Evolutionary conservation across 2,797 vertebrate genomes (phyloP).

Genomic region (Centroberyx gerrardi): DNA sequence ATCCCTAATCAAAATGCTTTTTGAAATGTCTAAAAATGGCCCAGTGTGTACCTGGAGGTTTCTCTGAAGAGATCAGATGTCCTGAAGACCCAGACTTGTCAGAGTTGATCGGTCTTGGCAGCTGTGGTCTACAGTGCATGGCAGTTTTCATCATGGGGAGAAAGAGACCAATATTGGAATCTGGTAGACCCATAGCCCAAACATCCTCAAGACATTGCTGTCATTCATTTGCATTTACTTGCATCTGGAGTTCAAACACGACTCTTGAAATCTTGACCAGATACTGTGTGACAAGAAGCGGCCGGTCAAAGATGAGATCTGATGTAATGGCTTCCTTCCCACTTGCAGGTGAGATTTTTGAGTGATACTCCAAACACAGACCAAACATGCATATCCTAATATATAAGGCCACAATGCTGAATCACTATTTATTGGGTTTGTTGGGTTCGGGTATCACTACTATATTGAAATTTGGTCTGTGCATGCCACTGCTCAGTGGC

Average conservation of each 20-base stretch:
- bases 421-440: no score
- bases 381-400: no score
- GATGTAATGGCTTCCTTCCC: no score
- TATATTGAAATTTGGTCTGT: slow-evolving; percentile 12
- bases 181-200: slow-evolving; percentile 19
- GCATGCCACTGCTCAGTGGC: neutral
- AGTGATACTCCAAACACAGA: no score
- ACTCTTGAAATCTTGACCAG: neutral
- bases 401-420: no score
- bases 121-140: slow-evolving; percentile 23
- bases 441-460: no score
- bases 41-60: neutral
- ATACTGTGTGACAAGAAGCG: neutral
- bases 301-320: neutral
- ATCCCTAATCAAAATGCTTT: neutral
- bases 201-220: slow-evolving; percentile 24
- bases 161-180: slow-evolving; percentile 21
- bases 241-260: slow-evolving; percentile 8
- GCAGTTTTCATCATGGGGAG: slow-evolving; percentile 39
- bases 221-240: slow-evolving; percentile 39
- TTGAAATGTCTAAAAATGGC: neutral
- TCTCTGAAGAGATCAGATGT: slow-evolving; percentile 1
- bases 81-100: slow-evolving; percentile 19
- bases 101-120: slow-evolving; percentile 38
- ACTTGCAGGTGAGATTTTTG: no score